A percentile compares a stretch with the other conserved stretches of the same genome.
Conservation (phyloP, 2,888 invertebrate species). For the Morpho achilles region DNA sequence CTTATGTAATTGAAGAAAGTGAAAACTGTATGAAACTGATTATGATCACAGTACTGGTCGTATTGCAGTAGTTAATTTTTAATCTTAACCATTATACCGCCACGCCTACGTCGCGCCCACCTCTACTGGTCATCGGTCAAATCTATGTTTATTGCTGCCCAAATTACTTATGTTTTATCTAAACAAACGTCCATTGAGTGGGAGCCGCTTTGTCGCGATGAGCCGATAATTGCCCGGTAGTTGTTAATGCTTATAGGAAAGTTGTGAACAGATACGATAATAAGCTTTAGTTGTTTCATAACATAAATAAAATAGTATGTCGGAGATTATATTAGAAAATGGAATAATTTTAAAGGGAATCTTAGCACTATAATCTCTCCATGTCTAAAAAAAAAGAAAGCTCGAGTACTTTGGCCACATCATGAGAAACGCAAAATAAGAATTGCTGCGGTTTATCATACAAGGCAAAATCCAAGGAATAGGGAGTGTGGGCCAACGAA, state of each 20-base stretch:
- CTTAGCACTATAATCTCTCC: no score
- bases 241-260: slow-evolving; percentile 10
- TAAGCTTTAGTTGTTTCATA: neutral
- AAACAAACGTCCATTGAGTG: slow-evolving; percentile 26
- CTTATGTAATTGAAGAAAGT: no score
- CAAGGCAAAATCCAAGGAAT: no score
- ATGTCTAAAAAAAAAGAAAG: no score
- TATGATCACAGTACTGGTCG: neutral
- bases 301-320: neutral
- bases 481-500: no score
- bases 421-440: no score
- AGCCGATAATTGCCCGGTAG: slow-evolving; percentile 19
- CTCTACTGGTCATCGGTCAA: slow-evolving; percentile 31
- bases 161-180: slow-evolving; percentile 33
- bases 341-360: no score
- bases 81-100: slow-evolving; percentile 33
- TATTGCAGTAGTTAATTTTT: slow-evolving; percentile 11
- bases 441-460: no score
- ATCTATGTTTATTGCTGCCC: slow-evolving; percentile 30
- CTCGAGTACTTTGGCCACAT: no score
- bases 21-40: no score
- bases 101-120: slow-evolving; percentile 37
- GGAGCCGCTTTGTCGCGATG: slow-evolving; percentile 25
- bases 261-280: slow-evolving; percentile 8
- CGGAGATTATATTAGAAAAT: no score